A percentile compares a stretch with the other conserved stretches of the same genome.
Evolutionary conservation across 2,888 invertebrate genomes (phyloP).

Genomic region (Noctua fimbriata): DNA sequence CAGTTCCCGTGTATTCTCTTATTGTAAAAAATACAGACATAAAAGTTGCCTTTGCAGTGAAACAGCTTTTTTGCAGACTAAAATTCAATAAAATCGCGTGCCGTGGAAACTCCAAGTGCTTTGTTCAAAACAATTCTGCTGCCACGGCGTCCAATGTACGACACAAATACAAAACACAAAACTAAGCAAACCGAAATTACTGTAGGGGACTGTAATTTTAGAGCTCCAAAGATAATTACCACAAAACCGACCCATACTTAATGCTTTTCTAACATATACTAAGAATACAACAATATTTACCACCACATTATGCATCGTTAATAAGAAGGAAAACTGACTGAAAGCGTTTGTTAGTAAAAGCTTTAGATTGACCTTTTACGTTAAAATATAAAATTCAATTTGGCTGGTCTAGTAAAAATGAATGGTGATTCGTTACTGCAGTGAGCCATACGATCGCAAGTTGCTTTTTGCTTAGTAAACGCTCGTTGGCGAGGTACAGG

Average conservation of each 20-base stretch:
- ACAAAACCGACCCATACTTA: conserved; percentile 38
- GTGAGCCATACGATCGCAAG: conserved; percentile 39
- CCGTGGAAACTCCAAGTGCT: conserved; percentile 56
- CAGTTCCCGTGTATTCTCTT: conserved; percentile 23
- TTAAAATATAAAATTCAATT: conserved; percentile 16
- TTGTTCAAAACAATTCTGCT: conserved; percentile 59
- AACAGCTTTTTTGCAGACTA: conserved; percentile 56
- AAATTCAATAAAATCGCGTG: conserved; percentile 68
- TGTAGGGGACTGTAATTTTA: conserved; percentile 26
- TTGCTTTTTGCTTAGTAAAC: conserved; percentile 55
- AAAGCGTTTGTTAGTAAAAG: conserved; percentile 49
- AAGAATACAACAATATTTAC: conserved; percentile 53
- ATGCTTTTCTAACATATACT: conserved; percentile 52
- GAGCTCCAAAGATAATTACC: conserved; percentile 51
- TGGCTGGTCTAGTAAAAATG: conserved; percentile 13
- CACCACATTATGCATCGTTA: conserved; percentile 33
- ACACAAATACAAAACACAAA: conserved; percentile 53
- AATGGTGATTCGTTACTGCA: conserved; percentile 39
- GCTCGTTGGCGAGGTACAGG: conserved; percentile 67
- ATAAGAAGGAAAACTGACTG: conserved; percentile 52
- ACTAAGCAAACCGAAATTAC: conserved; percentile 38
- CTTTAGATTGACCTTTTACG: conserved; percentile 5
- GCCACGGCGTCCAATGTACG: conserved; percentile 42
- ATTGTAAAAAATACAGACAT: conserved; percentile 43
- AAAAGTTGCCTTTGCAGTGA: conserved; percentile 46